Conservation (phyloP, 2,888 invertebrate species). For the Galeruca laticollis region DNA sequence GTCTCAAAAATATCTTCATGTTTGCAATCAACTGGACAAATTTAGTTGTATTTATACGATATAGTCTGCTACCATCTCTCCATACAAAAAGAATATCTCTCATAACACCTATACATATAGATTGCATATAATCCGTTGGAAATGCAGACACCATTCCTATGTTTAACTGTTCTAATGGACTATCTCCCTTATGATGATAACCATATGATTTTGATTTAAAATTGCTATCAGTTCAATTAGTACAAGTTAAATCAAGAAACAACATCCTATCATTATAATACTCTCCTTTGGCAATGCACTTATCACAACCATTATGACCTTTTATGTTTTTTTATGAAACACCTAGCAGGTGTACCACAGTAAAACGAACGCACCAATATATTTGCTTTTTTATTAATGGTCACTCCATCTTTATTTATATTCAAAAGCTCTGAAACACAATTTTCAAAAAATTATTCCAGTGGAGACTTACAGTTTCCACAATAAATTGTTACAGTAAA, state of each 20-base stretch:
- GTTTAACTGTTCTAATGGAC: slow-evolving; percentile 39
- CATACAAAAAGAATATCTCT: slow-evolving; percentile 41
- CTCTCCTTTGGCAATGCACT: slow-evolving; percentile 32
- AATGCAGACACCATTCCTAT: slow-evolving; percentile 50
- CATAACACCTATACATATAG: slow-evolving; percentile 45
- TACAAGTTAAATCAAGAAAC: slow-evolving; percentile 45
- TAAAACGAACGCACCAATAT: background rate
- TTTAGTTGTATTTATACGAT: slow-evolving; percentile 18
- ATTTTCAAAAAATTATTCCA: slow-evolving; percentile 36
- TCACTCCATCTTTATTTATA: slow-evolving; percentile 9
- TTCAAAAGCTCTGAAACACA: slow-evolving; percentile 25
- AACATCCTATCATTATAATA: slow-evolving; percentile 42
- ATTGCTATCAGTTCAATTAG: slow-evolving; percentile 42
- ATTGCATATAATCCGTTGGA: slow-evolving; percentile 31
- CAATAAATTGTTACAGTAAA: no score
- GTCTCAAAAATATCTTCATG: slow-evolving; percentile 29
- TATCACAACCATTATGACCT: slow-evolving; percentile 50
- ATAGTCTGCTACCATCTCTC: slow-evolving; percentile 26
- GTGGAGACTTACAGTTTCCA: slow-evolving; percentile 34
- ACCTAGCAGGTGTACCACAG: slow-evolving; percentile 34
- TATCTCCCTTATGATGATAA: slow-evolving; percentile 15
- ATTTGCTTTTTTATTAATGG: background rate
- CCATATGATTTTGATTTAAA: slow-evolving; percentile 20
- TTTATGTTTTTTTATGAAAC: slow-evolving; percentile 41
- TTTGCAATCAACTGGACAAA: slow-evolving; percentile 5